Percentiles rank a stretch among this genome's conserved stretches.
Evolutionary conservation across 2,113 vertebrate species (phyloP).

Genomic region (Hypocryptadius cinnamomeus): DNA sequence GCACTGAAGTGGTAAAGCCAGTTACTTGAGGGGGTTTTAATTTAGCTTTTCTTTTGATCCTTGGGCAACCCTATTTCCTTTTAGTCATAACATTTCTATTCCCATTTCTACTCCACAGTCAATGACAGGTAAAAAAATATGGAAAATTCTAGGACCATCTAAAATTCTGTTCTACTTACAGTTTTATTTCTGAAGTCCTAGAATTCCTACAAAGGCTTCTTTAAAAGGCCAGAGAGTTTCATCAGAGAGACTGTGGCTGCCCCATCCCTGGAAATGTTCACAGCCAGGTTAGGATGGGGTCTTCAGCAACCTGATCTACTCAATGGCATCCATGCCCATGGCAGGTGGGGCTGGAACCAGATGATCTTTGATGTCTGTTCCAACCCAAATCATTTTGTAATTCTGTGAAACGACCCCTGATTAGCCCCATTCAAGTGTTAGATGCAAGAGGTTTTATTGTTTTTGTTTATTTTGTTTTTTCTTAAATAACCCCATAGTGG

Average conservation of each 20-base stretch:
- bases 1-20: neutral
- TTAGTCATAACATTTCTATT: neutral
- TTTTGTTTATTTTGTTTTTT: neutral
- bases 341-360: neutral
- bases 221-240: neutral
- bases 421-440: slow-evolving; percentile 32
- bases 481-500: slow-evolving; percentile 33
- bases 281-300: neutral
- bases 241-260: neutral
- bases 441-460: neutral
- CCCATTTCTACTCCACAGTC: neutral
- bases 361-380: neutral
- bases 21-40: neutral
- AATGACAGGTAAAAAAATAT: slow-evolving; percentile 25
- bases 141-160: slow-evolving; percentile 23
- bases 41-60: neutral
- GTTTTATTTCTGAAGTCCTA: neutral
- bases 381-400: neutral
- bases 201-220: slow-evolving; percentile 29
- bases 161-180: neutral
- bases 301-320: neutral
- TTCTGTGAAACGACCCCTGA: neutral
- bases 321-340: neutral
- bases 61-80: neutral
- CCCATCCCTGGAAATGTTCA: neutral